A percentile compares a stretch with the other conserved stretches of the same genome.
Conservation (phyloP, 1,140 invertebrate genomes). For the Sitobion miscanthi region DNA sequence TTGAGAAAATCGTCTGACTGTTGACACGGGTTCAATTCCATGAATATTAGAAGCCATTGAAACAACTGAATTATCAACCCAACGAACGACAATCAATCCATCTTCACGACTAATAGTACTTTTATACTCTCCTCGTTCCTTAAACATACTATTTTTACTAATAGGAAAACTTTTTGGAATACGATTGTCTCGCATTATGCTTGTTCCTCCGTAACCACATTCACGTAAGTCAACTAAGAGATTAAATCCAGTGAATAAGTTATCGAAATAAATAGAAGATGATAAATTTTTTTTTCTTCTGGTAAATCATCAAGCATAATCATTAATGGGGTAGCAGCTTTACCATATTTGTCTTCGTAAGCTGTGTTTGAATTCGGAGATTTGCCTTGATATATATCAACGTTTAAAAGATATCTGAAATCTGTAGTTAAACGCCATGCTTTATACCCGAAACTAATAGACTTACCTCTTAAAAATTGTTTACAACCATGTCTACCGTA, state of each 20-base stretch:
- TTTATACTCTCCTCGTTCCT: neutral
- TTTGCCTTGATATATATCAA: slow-evolving; percentile 57
- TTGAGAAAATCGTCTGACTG: slow-evolving; percentile 58
- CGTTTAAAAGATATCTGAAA: slow-evolving; percentile 56
- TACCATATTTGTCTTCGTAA: slow-evolving; percentile 10
- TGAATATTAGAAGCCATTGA: slow-evolving; percentile 58
- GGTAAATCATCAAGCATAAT: slow-evolving; percentile 7
- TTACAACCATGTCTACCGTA: slow-evolving; percentile 56
- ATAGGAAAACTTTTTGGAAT: slow-evolving; percentile 33
- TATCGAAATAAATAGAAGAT: slow-evolving; percentile 60
- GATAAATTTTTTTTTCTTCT: neutral
- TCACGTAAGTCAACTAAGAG: neutral
- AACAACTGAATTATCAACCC: slow-evolving; percentile 59
- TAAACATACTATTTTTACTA: slow-evolving; percentile 9
- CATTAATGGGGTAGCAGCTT: neutral
- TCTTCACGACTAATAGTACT: neutral
- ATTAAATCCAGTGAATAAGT: slow-evolving; percentile 60
- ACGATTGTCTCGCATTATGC: neutral
- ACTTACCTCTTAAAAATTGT: slow-evolving; percentile 59
- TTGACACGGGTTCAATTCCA: slow-evolving; percentile 57
- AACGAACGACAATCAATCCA: slow-evolving; percentile 49
- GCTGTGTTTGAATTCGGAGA: neutral
- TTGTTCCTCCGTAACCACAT: slow-evolving; percentile 10
- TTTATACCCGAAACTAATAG: slow-evolving; percentile 58
- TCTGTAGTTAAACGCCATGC: slow-evolving; percentile 52